Base-by-base conservation (phyloP, 2,113 vertebrate genomes). In the Brienomyrus brachyistius region DNA sequence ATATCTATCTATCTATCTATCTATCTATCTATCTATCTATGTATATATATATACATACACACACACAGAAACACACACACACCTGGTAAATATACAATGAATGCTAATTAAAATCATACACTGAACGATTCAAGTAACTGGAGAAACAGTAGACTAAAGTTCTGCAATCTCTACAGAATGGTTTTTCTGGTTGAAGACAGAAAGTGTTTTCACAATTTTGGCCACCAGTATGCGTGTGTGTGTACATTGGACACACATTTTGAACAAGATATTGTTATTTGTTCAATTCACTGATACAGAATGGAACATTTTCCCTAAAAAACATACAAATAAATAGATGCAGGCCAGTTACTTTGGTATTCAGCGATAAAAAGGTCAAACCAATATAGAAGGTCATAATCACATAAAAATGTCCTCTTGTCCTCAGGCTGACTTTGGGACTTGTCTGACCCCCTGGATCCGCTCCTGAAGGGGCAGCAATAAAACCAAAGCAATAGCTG, bases 401-500 rank as follows among this genome's bases (percentile, higher is more conserved):
- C 45, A 48, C 43, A 87, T 52, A 87, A 40, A 27, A 86, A 87
- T 31, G 17, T 87, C 31, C 13, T 87, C 48, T 35, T 35, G 85
- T 11, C 23, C 15, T 54, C 51, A 56, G 13, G n/a, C 23, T 87
- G 50, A 87, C 51, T 87, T 54, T 51, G 11, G 45, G n/a, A 52
- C 31, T 56, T 15, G 1, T 80, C 35, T 43, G 74, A 45, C 83
- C 51, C 47, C 54, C 13, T 40, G 27, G 31, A 87, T 87, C 27
- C 5, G 7, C 2, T 54, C 48, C 51, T n/a, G 31, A 87, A 87
- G 15, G 54, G 85, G 54, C 35, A 54, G n/a, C 51, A 54, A 87
- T 56, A n/a, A 19, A 31, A 87, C 19, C 85, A 87, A 87, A 56
- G 87, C 52, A 88, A 47, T 88, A n/a, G 35, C 87, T 66, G 3